Base-by-base conservation (phyloP, 2,797 vertebrate genomes). In the Dendrocincla fuliginosa region DNA sequence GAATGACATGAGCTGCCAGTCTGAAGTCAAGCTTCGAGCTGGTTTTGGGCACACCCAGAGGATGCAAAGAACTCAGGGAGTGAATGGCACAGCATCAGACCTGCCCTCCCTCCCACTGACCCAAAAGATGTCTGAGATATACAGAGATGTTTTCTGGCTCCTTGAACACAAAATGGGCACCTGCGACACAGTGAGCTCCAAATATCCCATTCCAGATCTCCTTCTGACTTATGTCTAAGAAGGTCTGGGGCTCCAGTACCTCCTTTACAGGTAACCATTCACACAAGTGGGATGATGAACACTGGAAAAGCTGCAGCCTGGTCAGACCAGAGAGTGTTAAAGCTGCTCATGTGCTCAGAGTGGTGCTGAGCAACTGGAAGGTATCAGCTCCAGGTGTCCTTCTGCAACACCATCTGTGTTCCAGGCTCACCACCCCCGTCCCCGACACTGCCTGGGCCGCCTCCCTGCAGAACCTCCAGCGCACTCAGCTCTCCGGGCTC, bases 1-100 rank as follows among this genome's bases (percentile, higher is more conserved):
- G 96, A 96, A 89, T 44, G 75, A 90, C 47, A 67, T 13, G 88
- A 79, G 47, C 83, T 84, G 91, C 69, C 86, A 86, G 24, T 33
- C 85, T 77, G 46, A 83, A 87, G 77, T 84, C 63, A 91, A 25
- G 42, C 75, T 90, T 77, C 90, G 74, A 44, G 53, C n/a, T 12
- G 71, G 12, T 71, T 89, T 71, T 75, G 69, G 81, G 86, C 71
- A 64, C 28, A 68, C 61, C 44, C 64, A 55, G 70, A 63, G 8
- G 49, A 79, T 90, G 87, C 35, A 20, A 44, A 79, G 57, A 27
- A 46, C 22, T 32, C 1, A 0, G 60, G 42, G 52, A 91, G 47
- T 13, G 49, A 92, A 50, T 2, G 24, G 49, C 37, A 55, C 24
- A 60, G 10, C 74, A 68, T 44, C 42, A 60, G 41, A 39, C 25